A percentile compares a stretch with the other conserved stretches of the same genome.
Evolutionary conservation across 2,797 vertebrate genomes (phyloP).

Genomic region (Anolis apletophallus): DNA sequence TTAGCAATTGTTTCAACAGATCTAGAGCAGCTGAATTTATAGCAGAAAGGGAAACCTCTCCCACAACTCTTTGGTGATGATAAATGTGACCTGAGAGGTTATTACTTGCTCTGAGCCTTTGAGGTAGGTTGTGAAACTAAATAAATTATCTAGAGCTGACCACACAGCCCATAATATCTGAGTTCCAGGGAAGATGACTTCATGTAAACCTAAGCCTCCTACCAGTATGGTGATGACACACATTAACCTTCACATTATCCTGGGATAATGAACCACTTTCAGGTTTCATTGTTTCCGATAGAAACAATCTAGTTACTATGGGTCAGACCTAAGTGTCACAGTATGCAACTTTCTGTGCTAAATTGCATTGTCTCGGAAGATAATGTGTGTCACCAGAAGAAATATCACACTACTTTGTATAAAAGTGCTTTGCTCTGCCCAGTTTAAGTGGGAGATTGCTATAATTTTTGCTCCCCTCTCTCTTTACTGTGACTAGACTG

Average conservation of each 20-base stretch:
- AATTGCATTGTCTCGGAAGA: constrained; percentile 17
- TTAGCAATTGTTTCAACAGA: no score
- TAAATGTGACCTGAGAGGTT: constrained; percentile 13
- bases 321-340: constrained; percentile 8
- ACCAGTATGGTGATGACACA: constrained; percentile 35
- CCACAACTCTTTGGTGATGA: constrained; percentile 5
- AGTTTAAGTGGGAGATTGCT: constrained; percentile 16
- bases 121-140: neutral
- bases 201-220: constrained; percentile 37
- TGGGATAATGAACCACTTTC: constrained; percentile 46
- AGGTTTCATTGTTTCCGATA: constrained; percentile 5
- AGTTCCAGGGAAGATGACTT: constrained; percentile 36
- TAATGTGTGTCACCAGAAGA: neutral
- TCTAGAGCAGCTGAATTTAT: no score
- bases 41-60: neutral
- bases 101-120: neutral
- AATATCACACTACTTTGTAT: constrained; percentile 13
- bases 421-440: constrained; percentile 9
- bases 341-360: neutral
- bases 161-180: neutral
- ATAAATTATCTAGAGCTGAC: constrained; percentile 27
- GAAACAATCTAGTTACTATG: constrained; percentile 41
- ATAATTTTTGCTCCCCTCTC: neutral
- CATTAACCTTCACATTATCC: constrained; percentile 52
- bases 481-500: constrained; percentile 4